phyloP scores from a whole-genome alignment of 2,797 vertebrate genomes.

The Gambusia yucatana region DNA sequence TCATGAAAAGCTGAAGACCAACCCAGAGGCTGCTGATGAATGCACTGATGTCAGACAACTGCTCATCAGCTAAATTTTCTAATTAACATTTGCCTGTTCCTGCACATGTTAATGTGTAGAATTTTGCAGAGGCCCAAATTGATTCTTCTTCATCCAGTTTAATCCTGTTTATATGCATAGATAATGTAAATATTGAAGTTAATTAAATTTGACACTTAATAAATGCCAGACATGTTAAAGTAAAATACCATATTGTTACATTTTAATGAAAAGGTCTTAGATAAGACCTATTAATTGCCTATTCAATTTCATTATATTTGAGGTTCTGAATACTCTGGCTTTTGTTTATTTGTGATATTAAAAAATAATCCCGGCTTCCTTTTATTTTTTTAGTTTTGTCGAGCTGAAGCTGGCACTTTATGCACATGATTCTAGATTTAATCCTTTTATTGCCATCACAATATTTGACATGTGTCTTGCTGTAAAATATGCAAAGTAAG shows the following conservation, averaged over 20 bases:
- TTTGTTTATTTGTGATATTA: neutral
- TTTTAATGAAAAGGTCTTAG: neutral
- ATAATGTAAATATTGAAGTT: neutral
- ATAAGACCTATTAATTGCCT: neutral
- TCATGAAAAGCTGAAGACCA: neutral
- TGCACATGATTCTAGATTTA: neutral
- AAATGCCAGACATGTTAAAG: neutral
- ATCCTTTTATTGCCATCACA: neutral
- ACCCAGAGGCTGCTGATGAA: neutral
- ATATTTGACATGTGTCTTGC: neutral
- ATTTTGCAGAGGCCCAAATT: neutral
- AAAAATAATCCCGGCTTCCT: neutral
- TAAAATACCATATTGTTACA: neutral
- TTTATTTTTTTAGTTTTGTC: neutral
- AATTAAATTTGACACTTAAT: neutral
- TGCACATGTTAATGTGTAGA: neutral
- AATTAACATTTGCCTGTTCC: neutral
- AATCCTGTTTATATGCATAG: neutral
- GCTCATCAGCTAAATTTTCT: neutral
- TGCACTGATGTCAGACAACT: neutral
- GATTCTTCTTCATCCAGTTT: neutral
- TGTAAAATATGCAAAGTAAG: neutral
- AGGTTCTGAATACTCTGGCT: neutral
- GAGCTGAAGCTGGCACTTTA: neutral
- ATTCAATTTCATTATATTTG: neutral